These are phyloP conservation scores for Psittacula echo DNA, from an alignment of 2,797 vertebrate genomes.

Conservation along the genomic window DNA sequence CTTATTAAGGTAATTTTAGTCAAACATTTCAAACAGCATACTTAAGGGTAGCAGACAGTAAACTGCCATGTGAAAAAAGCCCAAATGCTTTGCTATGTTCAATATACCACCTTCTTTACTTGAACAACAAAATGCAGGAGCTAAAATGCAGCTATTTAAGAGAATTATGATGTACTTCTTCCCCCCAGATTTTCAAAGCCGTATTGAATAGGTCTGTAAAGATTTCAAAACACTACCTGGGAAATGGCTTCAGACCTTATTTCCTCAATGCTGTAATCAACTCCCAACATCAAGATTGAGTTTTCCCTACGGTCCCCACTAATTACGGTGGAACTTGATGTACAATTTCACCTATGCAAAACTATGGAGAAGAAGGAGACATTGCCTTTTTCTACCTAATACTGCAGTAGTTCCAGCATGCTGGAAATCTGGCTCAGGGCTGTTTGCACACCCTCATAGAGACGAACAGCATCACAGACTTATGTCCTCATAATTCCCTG, in stretches of 20 bases:
- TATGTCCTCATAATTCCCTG: constrained; percentile 42
- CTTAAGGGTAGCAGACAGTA: background rate
- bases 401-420: background rate
- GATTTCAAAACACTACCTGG: background rate
- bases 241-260: background rate
- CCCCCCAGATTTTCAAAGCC: background rate
- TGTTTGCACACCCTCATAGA: constrained; percentile 45
- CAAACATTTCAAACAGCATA: background rate
- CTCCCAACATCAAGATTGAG: background rate
- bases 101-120: background rate
- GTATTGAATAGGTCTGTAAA: background rate
- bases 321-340: background rate
- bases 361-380: background rate
- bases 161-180: background rate
- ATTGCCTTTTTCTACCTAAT: constrained; percentile 16
- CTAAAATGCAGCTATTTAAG: background rate
- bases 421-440: constrained; percentile 30
- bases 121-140: background rate
- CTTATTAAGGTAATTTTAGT: background rate
- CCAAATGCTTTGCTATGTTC: background rate
- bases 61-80: background rate
- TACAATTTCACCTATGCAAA: background rate
- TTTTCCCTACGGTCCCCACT: background rate
- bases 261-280: background rate
- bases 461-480: background rate